phyloP scores from a whole-genome alignment of 2,113 vertebrate species.

The Melanostigma gelatinosum region DNA sequence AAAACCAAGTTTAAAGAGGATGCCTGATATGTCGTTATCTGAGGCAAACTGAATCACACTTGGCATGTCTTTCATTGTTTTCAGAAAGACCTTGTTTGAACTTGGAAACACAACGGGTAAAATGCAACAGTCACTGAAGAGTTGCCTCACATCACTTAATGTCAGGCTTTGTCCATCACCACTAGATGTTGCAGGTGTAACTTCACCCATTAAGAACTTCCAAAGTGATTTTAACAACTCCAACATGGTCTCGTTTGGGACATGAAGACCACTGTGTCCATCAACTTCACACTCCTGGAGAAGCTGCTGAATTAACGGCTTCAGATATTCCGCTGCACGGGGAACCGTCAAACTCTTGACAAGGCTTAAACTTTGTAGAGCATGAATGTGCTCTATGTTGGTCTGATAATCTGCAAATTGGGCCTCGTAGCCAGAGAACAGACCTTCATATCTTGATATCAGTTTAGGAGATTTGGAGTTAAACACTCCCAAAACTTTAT shows the following conservation, averaged over 20 bases:
- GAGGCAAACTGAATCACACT: conserved; percentile 54
- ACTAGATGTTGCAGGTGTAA: accelerated
- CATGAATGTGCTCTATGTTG: accelerated
- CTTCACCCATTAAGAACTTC: conserved; percentile 71
- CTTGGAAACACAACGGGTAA: conserved; percentile 76
- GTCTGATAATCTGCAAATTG: conserved; percentile 68
- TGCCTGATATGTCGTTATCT: accelerated
- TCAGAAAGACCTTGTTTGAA: conserved; percentile 51
- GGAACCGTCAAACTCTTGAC: conserved; percentile 73
- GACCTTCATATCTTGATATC: not conserved
- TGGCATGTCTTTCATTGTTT: conserved; percentile 74
- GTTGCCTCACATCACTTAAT: conserved; percentile 36
- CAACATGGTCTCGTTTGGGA: conserved; percentile 8
- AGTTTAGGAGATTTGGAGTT: conserved; percentile 66
- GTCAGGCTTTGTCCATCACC: not conserved
- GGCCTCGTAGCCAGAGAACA: conserved; percentile 74
- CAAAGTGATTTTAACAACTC: conserved; percentile 80
- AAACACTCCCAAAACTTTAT: conserved; percentile 80
- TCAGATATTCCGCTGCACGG: conserved; percentile 67
- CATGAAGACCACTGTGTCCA: conserved; percentile 45
- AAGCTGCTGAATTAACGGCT: conserved; percentile 45
- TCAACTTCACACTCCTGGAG: conserved; percentile 61
- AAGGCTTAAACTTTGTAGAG: conserved; percentile 60
- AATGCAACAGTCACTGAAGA: conserved; percentile 73
- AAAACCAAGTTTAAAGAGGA: conserved; percentile 82